Base-by-base conservation (phyloP, 2,888 invertebrate species). In the Blomia tropicalis region DNA sequence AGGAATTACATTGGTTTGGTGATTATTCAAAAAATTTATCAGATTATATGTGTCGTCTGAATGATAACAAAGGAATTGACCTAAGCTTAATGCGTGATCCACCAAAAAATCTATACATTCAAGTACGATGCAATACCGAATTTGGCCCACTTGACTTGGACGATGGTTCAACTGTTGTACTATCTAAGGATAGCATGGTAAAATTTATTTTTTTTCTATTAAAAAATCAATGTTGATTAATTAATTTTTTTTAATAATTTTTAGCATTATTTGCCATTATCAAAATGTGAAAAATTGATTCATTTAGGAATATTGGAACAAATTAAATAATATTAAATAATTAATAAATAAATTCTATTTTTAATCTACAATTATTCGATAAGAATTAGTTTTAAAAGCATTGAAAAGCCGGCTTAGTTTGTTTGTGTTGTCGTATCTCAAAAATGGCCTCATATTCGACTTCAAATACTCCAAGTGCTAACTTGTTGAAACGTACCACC, bases 91-190 rank as follows among this genome's bases (percentile, higher is more conserved):
- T 91, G 73, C 76, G 87, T 61, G 82, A 84, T 66, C 96, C 96
- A 14, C 95, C 95, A 0, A 95, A 93, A 73, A 83, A 87, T 0
- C 77, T 93, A 14, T 91, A 83, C 71, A 83, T 93, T 66, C 90
- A 95, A 79, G 95, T 95, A 60, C 78, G 87, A 19, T 93, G 92
- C 72, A 71, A 90, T 53, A 78, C 81, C 53, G 90, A 96, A 74
- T 91, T 91, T 75, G 96, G 96, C 0, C 90, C 87, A 72, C 82
- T 90, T 69, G 95, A 95, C 74, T 78, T 93, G 11, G 89, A 88
- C 69, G 88, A 90, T 76, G 96, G 95, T n/a, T 86, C 87, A 71
- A 81, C 86, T 4, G 81, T 96, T 25, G 79, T 84, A 67, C 77
- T 96, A 23, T 90, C 87, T 73, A 88, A 87, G 73, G 87, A 92